Conservation (phyloP, 2,888 invertebrate species). For the Cosmia trapezina region DNA sequence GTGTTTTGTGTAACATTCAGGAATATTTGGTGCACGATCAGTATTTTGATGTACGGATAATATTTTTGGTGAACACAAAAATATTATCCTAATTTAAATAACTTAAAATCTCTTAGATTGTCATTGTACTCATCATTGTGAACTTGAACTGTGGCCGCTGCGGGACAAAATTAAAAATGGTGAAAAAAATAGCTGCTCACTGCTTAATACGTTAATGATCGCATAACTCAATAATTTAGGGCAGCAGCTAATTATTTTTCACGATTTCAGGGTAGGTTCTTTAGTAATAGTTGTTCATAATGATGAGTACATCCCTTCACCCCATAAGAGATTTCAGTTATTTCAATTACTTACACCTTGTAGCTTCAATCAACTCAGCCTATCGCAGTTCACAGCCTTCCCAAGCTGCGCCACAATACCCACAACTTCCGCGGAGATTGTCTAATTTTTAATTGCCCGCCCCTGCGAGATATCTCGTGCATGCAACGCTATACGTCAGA, state of each 20-base stretch:
- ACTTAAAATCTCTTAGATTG: background rate
- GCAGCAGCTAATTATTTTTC: background rate
- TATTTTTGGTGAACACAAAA: no score
- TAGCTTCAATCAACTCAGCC: background rate
- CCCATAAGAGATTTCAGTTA: background rate
- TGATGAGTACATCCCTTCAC: background rate
- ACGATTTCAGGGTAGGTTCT: background rate
- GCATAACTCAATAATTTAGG: background rate
- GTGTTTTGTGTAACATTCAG: no score
- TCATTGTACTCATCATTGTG: background rate
- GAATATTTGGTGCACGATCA: no score
- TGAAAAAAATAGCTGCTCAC: background rate
- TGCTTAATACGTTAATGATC: background rate
- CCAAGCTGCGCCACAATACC: background rate
- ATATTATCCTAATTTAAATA: background rate
- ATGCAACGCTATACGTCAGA: no score
- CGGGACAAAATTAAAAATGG: background rate
- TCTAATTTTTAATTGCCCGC: no score
- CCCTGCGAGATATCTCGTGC: background rate
- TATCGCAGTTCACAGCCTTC: background rate
- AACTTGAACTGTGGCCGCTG: background rate
- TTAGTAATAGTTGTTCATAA: background rate
- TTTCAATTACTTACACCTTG: background rate
- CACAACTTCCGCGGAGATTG: no score
- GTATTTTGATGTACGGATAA: no score